Evolutionary conservation across 1,140 invertebrate species (phyloP).

Genomic region (Drosophila novamexicana): DNA sequence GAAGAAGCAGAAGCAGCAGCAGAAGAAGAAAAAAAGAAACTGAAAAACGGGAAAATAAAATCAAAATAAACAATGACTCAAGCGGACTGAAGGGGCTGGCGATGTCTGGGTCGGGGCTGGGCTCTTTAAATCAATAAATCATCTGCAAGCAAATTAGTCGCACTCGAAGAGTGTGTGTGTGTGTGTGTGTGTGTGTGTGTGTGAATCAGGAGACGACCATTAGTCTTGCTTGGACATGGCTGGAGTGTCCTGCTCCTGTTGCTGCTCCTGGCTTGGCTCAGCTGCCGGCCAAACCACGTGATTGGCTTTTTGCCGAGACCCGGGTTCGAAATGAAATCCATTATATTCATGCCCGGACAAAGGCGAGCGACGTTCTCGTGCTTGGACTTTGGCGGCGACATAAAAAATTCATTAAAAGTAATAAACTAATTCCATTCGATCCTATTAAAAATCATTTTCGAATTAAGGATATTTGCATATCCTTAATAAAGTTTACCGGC

Average conservation of each 20-base stretch:
- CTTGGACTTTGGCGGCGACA: conserved; percentile 56
- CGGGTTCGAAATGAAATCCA: conserved; percentile 56
- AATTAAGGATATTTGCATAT: conserved; percentile 85
- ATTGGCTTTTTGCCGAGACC: conserved; percentile 61
- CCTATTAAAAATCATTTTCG: conserved; percentile 85
- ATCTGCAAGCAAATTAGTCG: conserved; percentile 82
- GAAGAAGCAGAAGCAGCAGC: no score
- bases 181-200: background rate
- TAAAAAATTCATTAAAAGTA: conserved; percentile 85
- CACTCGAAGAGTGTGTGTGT: conserved; percentile 23
- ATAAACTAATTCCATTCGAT: conserved; percentile 85
- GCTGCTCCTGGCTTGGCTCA: conserved; percentile 21
- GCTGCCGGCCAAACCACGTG: conserved; percentile 58
- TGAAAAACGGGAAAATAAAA: conserved; percentile 47
- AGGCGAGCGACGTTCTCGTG: conserved; percentile 19
- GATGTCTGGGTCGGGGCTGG: background rate
- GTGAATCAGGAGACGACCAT: conserved; percentile 47
- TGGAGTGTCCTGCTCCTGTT: conserved; percentile 4
- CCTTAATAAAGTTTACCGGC: conserved; percentile 80
- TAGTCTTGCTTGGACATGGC: conserved; percentile 79
- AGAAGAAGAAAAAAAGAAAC: conserved; percentile 2
- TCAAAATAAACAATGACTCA: conserved; percentile 41
- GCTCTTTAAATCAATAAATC: conserved; percentile 80
- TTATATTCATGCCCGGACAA: conserved; percentile 73
- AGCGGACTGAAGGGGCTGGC: conserved; percentile 1